phyloP scores from a whole-genome alignment of 2,113 vertebrate species.

The Channa argus region DNA sequence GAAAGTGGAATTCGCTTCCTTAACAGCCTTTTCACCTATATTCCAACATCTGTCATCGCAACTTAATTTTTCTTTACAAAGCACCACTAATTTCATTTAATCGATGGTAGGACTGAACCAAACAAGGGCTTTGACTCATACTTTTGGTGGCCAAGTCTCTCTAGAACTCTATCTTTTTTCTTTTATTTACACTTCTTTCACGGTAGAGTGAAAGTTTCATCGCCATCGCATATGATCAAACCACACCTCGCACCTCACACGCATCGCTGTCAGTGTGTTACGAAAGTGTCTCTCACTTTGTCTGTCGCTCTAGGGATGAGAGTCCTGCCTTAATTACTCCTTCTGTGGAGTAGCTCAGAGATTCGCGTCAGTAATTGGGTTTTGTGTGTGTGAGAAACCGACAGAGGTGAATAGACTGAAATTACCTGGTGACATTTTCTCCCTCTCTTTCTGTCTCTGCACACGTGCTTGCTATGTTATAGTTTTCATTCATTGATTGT shows the following conservation, averaged over 20 bases:
- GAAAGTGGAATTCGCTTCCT: background rate
- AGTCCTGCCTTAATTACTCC: constrained; percentile 77
- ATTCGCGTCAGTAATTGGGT: constrained; percentile 74
- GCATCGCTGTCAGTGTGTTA: constrained; percentile 28
- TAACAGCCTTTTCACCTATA: background rate
- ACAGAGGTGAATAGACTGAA: background rate
- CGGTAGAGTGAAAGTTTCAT: background rate
- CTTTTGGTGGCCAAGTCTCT: background rate
- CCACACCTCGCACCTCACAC: constrained; percentile 16
- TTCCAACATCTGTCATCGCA: constrained; percentile 12
- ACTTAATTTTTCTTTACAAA: constrained; percentile 9
- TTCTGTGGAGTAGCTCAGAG: constrained; percentile 66
- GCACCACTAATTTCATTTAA: background rate
- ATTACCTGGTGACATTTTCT: constrained; percentile 3
- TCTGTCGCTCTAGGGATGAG: constrained; percentile 51
- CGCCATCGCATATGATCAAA: constrained; percentile 12
- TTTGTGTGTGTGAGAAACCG: constrained; percentile 21
- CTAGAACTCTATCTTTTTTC: background rate
- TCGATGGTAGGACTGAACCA: background rate
- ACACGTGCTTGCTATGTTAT: background rate
- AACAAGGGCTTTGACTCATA: background rate
- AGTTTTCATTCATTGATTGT: constrained; percentile 11
- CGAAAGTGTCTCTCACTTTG: constrained; percentile 41
- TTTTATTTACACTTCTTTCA: background rate
- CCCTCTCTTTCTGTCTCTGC: constrained; percentile 1